phyloP scores from a whole-genome alignment of 2,888 invertebrate genomes.

The Nyleta sp. region DNA sequence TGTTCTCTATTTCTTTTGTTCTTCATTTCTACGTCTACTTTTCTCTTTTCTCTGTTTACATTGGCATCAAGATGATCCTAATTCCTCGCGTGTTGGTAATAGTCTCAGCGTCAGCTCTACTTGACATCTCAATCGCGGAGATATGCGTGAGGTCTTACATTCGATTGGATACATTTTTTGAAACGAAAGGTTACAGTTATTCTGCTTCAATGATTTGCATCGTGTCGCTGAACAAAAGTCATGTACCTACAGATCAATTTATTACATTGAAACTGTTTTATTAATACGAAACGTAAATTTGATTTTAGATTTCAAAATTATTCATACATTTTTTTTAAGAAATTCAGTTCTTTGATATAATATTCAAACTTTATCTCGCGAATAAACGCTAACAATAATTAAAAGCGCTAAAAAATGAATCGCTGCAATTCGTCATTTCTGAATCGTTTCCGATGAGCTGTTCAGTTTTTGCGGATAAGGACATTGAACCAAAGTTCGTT shows the following conservation, averaged over 20 bases:
- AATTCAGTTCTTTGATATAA: too few species aligned
- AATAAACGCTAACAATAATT: too few species aligned
- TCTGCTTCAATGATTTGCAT: constrained; percentile 27
- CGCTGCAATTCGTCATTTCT: not conserved
- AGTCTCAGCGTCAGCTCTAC: constrained; percentile 40
- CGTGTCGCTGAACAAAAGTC: not conserved
- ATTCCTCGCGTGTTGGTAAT: constrained; percentile 57
- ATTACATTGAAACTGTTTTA: not conserved
- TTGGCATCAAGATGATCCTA: constrained; percentile 49
- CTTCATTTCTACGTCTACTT: constrained; percentile 17
- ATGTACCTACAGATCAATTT: not conserved
- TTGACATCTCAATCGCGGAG: constrained; percentile 54
- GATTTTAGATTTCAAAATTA: too few species aligned
- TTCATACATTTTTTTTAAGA: too few species aligned
- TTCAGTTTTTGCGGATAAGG: constrained; percentile 15
- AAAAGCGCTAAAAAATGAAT: too few species aligned
- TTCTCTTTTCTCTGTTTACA: constrained; percentile 53
- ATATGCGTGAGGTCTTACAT: constrained; percentile 47
- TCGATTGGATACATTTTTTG: constrained; percentile 38
- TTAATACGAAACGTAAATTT: too few species aligned
- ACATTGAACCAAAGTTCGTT: constrained; percentile 28
- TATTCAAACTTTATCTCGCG: too few species aligned
- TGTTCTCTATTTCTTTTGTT: not conserved
- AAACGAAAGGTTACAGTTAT: constrained; percentile 44
- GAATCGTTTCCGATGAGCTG: not conserved